Evolutionary conservation across 64 coral and sea anemone genomes (phyloP).

Genomic region (Dendronephthya gigantea): DNA sequence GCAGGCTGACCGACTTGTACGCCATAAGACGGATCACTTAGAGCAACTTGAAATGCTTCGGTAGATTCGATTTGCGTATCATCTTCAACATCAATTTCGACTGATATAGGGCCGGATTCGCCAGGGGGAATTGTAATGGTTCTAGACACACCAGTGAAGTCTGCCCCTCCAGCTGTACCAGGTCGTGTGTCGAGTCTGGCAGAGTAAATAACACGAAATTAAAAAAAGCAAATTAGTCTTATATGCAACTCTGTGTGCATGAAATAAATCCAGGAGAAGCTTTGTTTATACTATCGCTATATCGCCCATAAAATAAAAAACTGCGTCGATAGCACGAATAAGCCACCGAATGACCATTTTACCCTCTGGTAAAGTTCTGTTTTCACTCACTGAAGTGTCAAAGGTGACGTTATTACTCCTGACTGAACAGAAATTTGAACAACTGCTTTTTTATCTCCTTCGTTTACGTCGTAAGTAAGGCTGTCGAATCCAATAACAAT

Average conservation of each 20-base stretch:
- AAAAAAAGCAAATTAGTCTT: too few species aligned
- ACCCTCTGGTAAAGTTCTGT: too few species aligned
- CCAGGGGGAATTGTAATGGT: neutral
- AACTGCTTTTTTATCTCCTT: neutral
- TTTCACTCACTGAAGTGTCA: neutral
- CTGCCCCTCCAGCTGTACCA: neutral
- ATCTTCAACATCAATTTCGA: neutral
- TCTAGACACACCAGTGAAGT: neutral
- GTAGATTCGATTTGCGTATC: constrained; percentile 2
- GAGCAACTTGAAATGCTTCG: neutral
- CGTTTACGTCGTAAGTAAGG: neutral
- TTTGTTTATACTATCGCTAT: too few species aligned
- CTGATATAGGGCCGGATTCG: neutral
- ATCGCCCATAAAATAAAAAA: too few species aligned
- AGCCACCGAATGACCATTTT: too few species aligned
- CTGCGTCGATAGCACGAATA: too few species aligned
- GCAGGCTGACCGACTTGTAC: neutral
- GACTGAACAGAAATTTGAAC: neutral
- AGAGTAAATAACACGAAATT: neutral
- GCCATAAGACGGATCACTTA: neutral
- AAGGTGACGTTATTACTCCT: neutral
- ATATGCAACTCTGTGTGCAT: too few species aligned
- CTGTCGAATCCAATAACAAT: neutral
- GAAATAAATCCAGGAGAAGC: too few species aligned
- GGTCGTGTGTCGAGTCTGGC: constrained; percentile 5